Base-by-base conservation (phyloP, 2,113 vertebrate species). In the Notothenia coriiceps region DNA sequence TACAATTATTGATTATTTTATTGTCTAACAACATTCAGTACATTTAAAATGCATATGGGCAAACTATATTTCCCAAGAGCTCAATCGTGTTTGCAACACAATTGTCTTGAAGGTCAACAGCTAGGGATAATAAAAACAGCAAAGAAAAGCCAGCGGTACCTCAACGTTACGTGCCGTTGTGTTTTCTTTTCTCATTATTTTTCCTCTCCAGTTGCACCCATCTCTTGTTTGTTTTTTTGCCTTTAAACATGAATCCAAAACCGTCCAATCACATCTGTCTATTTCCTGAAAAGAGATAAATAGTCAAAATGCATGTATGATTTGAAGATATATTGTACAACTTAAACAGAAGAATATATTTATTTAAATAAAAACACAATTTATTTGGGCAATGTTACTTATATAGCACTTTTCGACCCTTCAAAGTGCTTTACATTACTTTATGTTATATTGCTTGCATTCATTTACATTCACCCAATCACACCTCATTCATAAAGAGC, bases 31-130 rank as follows among this genome's bases (percentile, higher is more conserved):
- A 63, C 49, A 62, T 73, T 62, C 57, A 43, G 43, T 57, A 35
- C 65, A 40, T 67, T 40, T 67, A 14, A 35, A 40, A 57, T 18
- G 64, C 29, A 12, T 25, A 18, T 20, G n/a, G 15, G 54, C 43
- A 25, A 12, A 5, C 6, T 22, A 56, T 25, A 61, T 74, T 79
- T 69, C 65, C 63, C 56, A 40, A 46, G 56, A 62, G 49, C 2
- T 61, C 44, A 40, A 66, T 64, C 15, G n/a, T 29, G 20, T 54
- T 47, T 29, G 44, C 52, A 60, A 13, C 54, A 43, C 3, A 67
- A 72, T 29, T 29, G 54, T 2, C 33, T 57, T 44, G 12, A 69
- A 83, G 70, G 69, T 56, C 56, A 68, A 22, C 18, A 15, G 29
- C 15, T 50, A 62, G 25, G 50, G 7, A 64, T 50, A 47, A 63